Percentiles rank a stretch among this genome's conserved stretches.
These are phyloP conservation scores for Nephrotoma flavescens DNA, from an alignment of 2,888 invertebrate species.

Conservation along the genomic window DNA sequence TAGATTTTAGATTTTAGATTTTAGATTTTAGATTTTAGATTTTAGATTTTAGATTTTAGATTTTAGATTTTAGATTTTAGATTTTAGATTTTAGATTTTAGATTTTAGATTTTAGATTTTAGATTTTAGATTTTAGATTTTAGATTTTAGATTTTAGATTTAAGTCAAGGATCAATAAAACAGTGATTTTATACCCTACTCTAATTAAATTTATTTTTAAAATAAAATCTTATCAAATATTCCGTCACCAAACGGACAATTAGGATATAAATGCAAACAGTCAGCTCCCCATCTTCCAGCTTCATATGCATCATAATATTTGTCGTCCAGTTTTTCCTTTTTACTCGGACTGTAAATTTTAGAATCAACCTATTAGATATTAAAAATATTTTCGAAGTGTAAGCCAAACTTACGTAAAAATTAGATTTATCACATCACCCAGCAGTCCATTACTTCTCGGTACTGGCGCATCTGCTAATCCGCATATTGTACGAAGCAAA, in stretches of 20 bases:
- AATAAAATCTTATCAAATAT: constrained; percentile 3
- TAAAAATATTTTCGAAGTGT: background rate
- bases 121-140: no score
- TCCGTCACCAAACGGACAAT: background rate
- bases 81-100: no score
- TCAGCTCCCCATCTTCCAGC: background rate
- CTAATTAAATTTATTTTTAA: background rate
- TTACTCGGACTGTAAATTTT: background rate
- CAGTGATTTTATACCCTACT: background rate
- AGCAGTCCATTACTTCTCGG: background rate
- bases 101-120: no score
- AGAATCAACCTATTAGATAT: background rate
- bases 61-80: no score
- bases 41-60: no score
- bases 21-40: no score
- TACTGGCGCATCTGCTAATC: background rate
- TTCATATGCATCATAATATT: background rate
- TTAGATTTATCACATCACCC: background rate
- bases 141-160: no score
- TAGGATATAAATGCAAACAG: background rate
- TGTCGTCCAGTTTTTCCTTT: background rate
- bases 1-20: no score
- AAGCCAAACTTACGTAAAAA: background rate
- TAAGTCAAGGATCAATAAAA: background rate
- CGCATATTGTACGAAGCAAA: background rate